These are phyloP conservation scores for Ceratina australensis DNA, from an alignment of 1,140 invertebrate species.

Conservation along the genomic window DNA sequence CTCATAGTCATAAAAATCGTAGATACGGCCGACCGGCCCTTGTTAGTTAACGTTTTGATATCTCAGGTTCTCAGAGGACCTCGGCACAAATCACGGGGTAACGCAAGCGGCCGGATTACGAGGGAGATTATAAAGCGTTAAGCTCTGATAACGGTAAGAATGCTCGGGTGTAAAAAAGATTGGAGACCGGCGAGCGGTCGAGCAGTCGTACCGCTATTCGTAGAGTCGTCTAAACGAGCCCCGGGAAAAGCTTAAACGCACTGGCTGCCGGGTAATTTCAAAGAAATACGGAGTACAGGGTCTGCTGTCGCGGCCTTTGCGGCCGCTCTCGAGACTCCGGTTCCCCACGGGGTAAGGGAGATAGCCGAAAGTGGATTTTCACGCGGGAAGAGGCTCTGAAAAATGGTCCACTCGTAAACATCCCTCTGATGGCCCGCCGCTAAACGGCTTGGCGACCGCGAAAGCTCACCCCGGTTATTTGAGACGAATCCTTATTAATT, in stretches of 20 bases:
- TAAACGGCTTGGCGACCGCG: neutral
- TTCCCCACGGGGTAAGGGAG: neutral
- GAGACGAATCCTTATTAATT: neutral
- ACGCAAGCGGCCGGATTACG: neutral
- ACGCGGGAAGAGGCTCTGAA: neutral
- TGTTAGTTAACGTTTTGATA: too few species aligned
- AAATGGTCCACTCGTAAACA: conserved; percentile 42
- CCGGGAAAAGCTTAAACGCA: conserved; percentile 47
- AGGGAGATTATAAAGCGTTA: conserved; percentile 1
- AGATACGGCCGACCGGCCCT: too few species aligned
- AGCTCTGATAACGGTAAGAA: neutral
- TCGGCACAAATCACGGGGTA: conserved; percentile 1
- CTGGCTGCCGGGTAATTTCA: conserved; percentile 48
- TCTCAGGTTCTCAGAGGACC: too few species aligned
- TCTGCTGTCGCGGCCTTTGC: neutral
- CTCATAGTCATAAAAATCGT: too few species aligned
- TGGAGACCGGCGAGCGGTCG: conserved; percentile 10
- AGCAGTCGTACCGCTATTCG: neutral
- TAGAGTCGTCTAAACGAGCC: conserved; percentile 42
- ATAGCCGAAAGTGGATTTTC: conserved; percentile 20
- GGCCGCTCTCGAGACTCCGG: conserved; percentile 1
- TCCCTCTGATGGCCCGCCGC: neutral
- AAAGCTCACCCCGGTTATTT: neutral
- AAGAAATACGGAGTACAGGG: conserved; percentile 41
- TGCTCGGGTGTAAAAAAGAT: neutral